These are phyloP conservation scores for Anseranas semipalmata DNA, from an alignment of 2,113 vertebrate genomes.

Conservation along the genomic window DNA sequence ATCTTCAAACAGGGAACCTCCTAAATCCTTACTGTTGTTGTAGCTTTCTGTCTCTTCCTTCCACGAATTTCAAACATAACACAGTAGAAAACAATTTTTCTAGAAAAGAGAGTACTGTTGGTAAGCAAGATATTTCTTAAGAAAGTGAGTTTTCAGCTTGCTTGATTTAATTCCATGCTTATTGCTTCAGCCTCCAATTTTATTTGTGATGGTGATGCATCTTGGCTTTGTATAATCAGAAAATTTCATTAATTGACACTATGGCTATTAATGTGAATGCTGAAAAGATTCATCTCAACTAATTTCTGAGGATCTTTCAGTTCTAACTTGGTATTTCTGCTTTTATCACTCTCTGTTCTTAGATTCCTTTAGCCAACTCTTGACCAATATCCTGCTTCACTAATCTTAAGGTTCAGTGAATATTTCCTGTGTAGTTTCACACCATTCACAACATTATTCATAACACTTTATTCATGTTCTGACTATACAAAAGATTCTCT, in stretches of 20 bases:
- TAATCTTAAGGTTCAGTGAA: background rate
- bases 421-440: background rate
- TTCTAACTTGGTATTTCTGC: background rate
- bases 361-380: background rate
- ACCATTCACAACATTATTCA: background rate
- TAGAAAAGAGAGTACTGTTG: background rate
- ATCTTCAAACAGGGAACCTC: too few relatives aligned
- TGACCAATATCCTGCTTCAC: background rate
- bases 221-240: background rate
- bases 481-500: background rate
- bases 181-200: background rate
- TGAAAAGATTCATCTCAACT: background rate
- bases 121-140: background rate
- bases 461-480: background rate
- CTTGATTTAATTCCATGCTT: background rate
- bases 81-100: background rate
- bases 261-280: background rate
- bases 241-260: background rate
- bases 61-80: background rate
- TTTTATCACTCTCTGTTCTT: background rate
- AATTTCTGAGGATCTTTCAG: background rate
- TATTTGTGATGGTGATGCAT: background rate
- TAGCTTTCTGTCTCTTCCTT: too few relatives aligned
- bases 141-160: background rate
- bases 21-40: too few relatives aligned